Evolutionary conservation across 2,113 vertebrate species (phyloP).

Genomic region (Hippolais icterina): DNA sequence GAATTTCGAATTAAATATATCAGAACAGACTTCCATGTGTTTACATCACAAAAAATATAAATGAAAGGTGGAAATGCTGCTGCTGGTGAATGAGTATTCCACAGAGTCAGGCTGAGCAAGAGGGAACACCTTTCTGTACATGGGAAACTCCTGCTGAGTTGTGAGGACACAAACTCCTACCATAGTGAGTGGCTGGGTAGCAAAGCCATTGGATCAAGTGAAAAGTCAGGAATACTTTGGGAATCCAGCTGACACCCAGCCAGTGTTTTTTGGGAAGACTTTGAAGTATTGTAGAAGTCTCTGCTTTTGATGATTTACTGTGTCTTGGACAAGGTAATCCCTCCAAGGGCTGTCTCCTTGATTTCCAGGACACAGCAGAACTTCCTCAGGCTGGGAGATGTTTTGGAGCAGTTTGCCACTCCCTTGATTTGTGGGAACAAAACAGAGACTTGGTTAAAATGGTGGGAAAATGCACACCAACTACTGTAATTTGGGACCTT

Average conservation of each 20-base stretch:
- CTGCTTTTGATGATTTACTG: not conserved
- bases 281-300: not conserved
- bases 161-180: not conserved
- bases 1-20: not conserved
- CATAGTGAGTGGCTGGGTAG: not conserved
- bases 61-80: not conserved
- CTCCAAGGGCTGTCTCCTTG: not conserved
- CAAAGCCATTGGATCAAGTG: not conserved
- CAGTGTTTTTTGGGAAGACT: not conserved
- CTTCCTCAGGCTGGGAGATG: not conserved
- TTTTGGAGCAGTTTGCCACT: not conserved
- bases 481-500: not conserved
- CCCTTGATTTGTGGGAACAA: not conserved
- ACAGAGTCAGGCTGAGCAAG: too few species aligned
- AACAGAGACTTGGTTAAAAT: not conserved
- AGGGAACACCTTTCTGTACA: accelerated
- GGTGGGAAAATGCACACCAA: not conserved
- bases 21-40: accelerated
- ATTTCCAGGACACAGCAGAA: not conserved
- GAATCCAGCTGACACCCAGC: not conserved
- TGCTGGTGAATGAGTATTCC: not conserved
- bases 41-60: not conserved
- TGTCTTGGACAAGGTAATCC: not conserved
- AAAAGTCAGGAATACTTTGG: not conserved
- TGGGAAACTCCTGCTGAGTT: not conserved